These are phyloP conservation scores for Muscina levida DNA, from an alignment of 2,888 invertebrate species.

Conservation along the genomic window DNA sequence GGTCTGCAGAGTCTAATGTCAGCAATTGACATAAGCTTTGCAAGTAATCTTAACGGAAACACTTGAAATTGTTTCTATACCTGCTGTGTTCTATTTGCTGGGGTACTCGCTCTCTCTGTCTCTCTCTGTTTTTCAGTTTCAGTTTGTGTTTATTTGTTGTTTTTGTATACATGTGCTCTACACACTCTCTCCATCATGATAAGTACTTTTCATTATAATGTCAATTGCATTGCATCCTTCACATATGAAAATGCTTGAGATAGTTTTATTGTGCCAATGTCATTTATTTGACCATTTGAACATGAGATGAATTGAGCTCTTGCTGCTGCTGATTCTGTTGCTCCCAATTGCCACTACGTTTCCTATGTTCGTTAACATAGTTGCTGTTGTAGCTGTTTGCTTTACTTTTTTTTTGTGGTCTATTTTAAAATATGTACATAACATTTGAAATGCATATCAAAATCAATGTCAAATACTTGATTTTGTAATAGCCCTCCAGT, in stretches of 20 bases:
- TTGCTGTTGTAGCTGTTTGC: background rate
- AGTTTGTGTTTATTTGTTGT: too few relatives aligned
- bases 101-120: background rate
- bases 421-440: background rate
- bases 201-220: conserved; percentile 45
- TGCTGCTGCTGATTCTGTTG: background rate
- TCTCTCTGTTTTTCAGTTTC: background rate
- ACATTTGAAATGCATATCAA: conserved; percentile 52
- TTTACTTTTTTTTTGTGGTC: background rate
- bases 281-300: conserved; percentile 29
- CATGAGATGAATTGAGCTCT: background rate
- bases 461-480: conserved; percentile 59
- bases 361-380: background rate
- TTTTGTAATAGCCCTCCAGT: background rate
- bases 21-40: background rate
- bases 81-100: background rate
- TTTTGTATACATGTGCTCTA: too few relatives aligned
- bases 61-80: too few relatives aligned
- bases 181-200: background rate
- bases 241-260: conserved; percentile 34
- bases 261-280: conserved; percentile 36
- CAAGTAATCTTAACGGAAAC: too few relatives aligned
- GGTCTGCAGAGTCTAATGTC: too few relatives aligned
- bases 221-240: conserved; percentile 53
- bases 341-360: too few relatives aligned